Evolutionary conservation across 92 coral and sea anemone species (phyloP), one percentile per base, ranked within the genome.

Genomic region (Pocillopora meandrina): DNA sequence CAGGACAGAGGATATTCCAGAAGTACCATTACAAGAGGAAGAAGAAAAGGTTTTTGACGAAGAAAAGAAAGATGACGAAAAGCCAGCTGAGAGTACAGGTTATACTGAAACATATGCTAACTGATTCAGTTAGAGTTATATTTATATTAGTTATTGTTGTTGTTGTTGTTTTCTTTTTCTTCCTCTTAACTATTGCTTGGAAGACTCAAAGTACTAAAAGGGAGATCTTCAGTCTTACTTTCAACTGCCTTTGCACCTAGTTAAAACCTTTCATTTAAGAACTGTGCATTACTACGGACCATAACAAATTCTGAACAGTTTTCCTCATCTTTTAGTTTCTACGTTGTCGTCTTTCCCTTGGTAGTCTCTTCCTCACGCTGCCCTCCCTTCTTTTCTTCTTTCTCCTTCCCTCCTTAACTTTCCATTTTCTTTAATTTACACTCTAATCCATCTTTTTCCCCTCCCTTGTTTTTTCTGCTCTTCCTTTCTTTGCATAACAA

Each of bases 1-100:
- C 31, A 83, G 86, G 64, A 77, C 93, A 21, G 86, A 88, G 80
- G 73, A 90, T 13, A 84, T 94, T 56, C 84, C 90, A 74, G 95
- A 90, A 60, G 92, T 84, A 11, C 86, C 92, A 42, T 42, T 42
- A 65, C 87, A 82, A 64, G 90, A 81, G 62, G 97, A 93, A 7
- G 91, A 87, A 63, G 94, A 89, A 56, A 87, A 86, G 60, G 86
- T 7, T 42, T 3, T 49, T 70, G 94, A 86, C 9, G 88, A 82
- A 12, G 94, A 90, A 58, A 89, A 94, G 75, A 88, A 83, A 72
- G 90, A 85, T 10, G 84, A 63, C 16, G 91, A 91, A 63, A 72
- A 75, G 71, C 69, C 76, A 15, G 16, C 60, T 26, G 83, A 85
- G 31, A 74, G 65, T 13, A 77, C 66, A 85, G 86, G 86, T 83